These are phyloP conservation scores for Hylia prasina DNA, from an alignment of 2,113 vertebrate genomes.

Conservation along the genomic window DNA sequence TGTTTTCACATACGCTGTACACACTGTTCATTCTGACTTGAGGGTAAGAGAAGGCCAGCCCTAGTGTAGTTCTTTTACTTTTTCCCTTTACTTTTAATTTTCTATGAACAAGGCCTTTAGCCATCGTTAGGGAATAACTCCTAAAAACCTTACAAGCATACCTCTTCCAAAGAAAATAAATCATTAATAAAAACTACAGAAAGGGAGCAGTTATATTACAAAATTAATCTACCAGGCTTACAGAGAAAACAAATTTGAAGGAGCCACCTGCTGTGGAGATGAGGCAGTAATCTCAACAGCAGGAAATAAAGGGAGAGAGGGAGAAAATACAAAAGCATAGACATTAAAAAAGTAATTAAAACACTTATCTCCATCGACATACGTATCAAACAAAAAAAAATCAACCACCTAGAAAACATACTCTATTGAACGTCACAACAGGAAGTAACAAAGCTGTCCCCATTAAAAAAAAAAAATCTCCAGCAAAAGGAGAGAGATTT, in stretches of 20 bases:
- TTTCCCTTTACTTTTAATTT: not conserved
- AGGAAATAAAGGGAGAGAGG: conserved; percentile 74
- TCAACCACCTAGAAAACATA: conserved; percentile 60
- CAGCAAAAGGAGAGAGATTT: not conserved
- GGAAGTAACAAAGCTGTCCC: conserved; percentile 55
- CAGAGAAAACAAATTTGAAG: conserved; percentile 77
- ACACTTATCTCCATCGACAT: conserved; percentile 81
- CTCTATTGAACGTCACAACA: conserved; percentile 66
- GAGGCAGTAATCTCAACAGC: conserved; percentile 78
- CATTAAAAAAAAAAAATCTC: not conserved
- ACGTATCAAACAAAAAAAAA: conserved; percentile 58
- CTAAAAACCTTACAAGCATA: conserved; percentile 13
- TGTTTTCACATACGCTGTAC: not conserved
- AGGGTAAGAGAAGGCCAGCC: not conserved
- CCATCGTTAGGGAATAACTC: conserved; percentile 20
- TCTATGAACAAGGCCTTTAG: conserved; percentile 2
- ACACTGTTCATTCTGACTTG: not conserved
- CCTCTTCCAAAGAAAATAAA: conserved; percentile 62
- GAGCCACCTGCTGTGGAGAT: conserved; percentile 77
- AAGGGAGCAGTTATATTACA: conserved; percentile 73
- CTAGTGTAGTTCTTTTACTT: not conserved
- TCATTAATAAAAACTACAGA: conserved; percentile 70
- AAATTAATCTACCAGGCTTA: conserved; percentile 74
- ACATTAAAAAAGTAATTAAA: conserved; percentile 85
- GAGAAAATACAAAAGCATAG: conserved; percentile 76